Conservation (phyloP, 1,140 invertebrate genomes). For the Polypedilum pembai region DNA sequence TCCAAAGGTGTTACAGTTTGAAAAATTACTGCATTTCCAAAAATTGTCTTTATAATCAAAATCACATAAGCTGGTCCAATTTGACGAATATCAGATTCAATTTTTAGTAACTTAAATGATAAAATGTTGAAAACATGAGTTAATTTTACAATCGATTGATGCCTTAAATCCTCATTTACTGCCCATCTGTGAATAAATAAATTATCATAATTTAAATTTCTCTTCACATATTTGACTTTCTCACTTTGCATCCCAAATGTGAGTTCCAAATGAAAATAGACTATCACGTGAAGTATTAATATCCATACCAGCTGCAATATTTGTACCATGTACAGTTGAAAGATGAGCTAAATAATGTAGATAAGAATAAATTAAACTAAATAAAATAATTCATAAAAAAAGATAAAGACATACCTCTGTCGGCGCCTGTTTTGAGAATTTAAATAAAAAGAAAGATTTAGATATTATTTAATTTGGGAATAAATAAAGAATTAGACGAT, state of each 20-base stretch:
- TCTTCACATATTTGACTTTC: background rate
- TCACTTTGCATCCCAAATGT: constrained; percentile 39
- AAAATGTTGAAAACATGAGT: constrained; percentile 35
- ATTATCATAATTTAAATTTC: background rate
- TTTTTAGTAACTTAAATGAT: constrained; percentile 34
- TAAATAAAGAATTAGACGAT: no score
- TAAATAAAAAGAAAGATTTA: no score
- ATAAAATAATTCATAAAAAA: background rate
- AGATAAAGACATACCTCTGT: constrained; percentile 39
- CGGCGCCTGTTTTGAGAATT: constrained; percentile 49
- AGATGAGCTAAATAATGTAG: constrained; percentile 58
- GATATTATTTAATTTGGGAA: no score
- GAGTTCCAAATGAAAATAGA: constrained; percentile 32
- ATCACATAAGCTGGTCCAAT: constrained; percentile 75
- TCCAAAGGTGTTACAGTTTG: constrained; percentile 76
- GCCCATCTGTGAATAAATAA: background rate
- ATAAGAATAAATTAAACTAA: background rate
- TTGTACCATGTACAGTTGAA: constrained; percentile 60
- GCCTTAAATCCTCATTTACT: constrained; percentile 31
- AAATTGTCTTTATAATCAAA: constrained; percentile 51
- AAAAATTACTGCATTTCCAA: constrained; percentile 61
- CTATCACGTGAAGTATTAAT: background rate
- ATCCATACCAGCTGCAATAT: constrained; percentile 50
- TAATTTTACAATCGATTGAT: constrained; percentile 36
- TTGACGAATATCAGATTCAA: constrained; percentile 45